A percentile compares a stretch with the other conserved stretches of the same genome.
These are phyloP conservation scores for Eilema griseolum DNA, from an alignment of 2,888 invertebrate genomes.

Conservation along the genomic window DNA sequence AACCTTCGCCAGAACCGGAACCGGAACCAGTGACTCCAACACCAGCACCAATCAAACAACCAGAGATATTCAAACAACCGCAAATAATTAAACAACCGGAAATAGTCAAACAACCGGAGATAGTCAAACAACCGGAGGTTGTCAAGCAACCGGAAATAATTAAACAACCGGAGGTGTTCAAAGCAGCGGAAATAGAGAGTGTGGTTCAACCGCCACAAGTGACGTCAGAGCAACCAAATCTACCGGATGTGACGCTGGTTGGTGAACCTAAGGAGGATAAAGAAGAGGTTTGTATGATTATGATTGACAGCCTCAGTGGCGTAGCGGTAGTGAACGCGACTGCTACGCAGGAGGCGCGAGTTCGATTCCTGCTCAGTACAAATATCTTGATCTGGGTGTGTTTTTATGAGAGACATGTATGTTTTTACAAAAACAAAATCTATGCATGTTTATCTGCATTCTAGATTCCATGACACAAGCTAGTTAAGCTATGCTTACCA, in stretches of 20 bases:
- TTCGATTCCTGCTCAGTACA: too few species aligned
- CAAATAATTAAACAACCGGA: constrained; percentile 4
- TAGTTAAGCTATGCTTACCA: too few species aligned
- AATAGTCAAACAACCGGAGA: constrained; percentile 1
- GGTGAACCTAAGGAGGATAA: constrained; percentile 71
- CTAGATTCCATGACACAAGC: too few species aligned
- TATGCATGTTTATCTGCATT: too few species aligned
- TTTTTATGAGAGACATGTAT: too few species aligned
- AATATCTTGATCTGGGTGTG: too few species aligned
- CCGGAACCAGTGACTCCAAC: constrained; percentile 14
- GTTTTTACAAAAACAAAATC: too few species aligned
- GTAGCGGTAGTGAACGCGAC: too few species aligned
- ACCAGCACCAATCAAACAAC: constrained; percentile 17
- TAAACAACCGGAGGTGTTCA: constrained; percentile 11
- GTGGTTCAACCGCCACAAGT: not conserved
- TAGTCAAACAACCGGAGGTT: constrained; percentile 12
- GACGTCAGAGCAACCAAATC: constrained; percentile 46
- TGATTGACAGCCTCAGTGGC: too few species aligned
- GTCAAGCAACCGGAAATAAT: constrained; percentile 16
- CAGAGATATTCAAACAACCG: constrained; percentile 15
- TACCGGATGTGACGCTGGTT: constrained; percentile 78
- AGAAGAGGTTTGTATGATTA: constrained; percentile 60
- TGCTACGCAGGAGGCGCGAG: too few species aligned
- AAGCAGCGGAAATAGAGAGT: constrained; percentile 19
- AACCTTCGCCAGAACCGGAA: constrained; percentile 37